These are phyloP conservation scores for Apis mellifera DNA, from an alignment of 1,140 invertebrate genomes.

Conservation along the genomic window Amel_HAv3.1 CM009931.2:26372001-26372500, in stretches of 20 bases:
- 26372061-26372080: slow-evolving; percentile 4
- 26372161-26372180: too few species aligned
- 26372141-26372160: neutral
- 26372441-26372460: slow-evolving; percentile 30
- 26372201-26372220: neutral
- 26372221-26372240: neutral
- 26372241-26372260: too few species aligned
- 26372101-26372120: neutral
- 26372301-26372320: neutral
- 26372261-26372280: too few species aligned
- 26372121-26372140: neutral
- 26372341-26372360: neutral
- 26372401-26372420: slow-evolving; percentile 6
- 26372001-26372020: neutral
- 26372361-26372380: neutral
- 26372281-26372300: too few species aligned
- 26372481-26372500: neutral
- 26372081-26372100: too few species aligned
- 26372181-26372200: neutral
- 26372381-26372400: neutral
- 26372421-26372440: neutral
- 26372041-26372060: neutral
- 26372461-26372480: slow-evolving; percentile 9
- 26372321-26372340: neutral
- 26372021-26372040: neutral